Conservation (phyloP, 2,888 invertebrate genomes). For the Oxystoma pomonae region DNA sequence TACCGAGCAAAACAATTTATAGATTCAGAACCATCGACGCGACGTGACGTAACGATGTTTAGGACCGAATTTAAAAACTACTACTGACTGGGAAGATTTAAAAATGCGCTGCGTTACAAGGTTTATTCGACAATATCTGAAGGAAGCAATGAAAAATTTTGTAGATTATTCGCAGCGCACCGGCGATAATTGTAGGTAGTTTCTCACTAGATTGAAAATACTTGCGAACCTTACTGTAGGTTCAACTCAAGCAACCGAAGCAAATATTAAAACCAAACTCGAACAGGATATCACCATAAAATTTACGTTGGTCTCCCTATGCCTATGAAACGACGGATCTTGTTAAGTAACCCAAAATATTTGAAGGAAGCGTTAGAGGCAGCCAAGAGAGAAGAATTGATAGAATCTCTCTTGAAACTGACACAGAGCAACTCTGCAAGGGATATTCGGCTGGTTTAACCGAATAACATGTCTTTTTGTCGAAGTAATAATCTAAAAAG, state of each 20-base stretch:
- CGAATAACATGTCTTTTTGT: too few relatives aligned
- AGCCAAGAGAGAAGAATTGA: not conserved
- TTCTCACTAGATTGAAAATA: not conserved
- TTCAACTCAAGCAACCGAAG: not conserved
- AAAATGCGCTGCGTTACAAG: too few relatives aligned
- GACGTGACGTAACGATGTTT: too few relatives aligned
- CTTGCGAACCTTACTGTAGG: not conserved
- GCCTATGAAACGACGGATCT: constrained; percentile 1
- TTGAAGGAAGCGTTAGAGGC: not conserved
- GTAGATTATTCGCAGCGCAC: too few relatives aligned
- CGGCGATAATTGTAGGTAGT: too few relatives aligned
- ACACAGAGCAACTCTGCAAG: not conserved
- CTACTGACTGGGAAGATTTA: too few relatives aligned
- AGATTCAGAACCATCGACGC: too few relatives aligned
- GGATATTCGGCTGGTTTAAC: not conserved
- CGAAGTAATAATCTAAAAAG: too few relatives aligned
- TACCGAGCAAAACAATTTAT: too few relatives aligned
- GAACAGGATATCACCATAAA: constrained; percentile 2
- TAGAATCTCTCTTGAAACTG: not conserved
- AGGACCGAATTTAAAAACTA: too few relatives aligned
- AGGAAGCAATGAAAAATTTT: too few relatives aligned
- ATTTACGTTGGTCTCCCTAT: not conserved
- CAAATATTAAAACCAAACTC: not conserved
- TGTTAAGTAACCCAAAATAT: not conserved
- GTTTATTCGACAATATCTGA: too few relatives aligned